Evolutionary conservation across 2,113 vertebrate species (phyloP), one percentile per base, ranked within the genome.

Genomic region (Notarius quadriscutis): DNA sequence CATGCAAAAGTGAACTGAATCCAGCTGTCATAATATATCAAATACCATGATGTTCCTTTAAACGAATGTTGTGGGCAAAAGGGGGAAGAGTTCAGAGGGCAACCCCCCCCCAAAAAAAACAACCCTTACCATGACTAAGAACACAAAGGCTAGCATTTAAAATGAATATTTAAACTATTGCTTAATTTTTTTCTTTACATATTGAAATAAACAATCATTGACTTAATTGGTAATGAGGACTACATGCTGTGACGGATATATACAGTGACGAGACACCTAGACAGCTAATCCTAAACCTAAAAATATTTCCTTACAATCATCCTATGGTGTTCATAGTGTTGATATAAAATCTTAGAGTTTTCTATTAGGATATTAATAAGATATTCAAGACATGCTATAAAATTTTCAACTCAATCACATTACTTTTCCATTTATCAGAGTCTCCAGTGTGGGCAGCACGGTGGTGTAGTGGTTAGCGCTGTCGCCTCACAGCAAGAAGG

Each of bases 361-460:
- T 67, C 65, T 30, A 18, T 18, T 55, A 84, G 15, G 71, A 72
- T 41, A 48, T 18, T 72, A 67, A 83, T 14, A 84, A 60, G 30
- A 83, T 74, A 77, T 77, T 51, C 83, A 63, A 60, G 50, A 15
- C 25, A 62, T 62, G 62, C 20, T 74, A 72, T 60, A 62, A 75
- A 83, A 72, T 18, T 30, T 18, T 72, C 8, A 71, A 20, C 34
- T 74, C 34, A 72, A 30, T 69, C 34, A 34, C 0, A 34, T 34
- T 41, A 41, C 34, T 74, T 48, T 48, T 48, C 11, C 34, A 48
- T 48, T 22, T 48, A 7, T 74, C 71, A 34, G 67, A 30, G 51
- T 53, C 6, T 53, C 51, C 67, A 34, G 67, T 71, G 30, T 34
- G 34, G 34, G 34, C 34, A 2, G 34, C 34, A 34, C 1, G 34